These are phyloP conservation scores for Bradynema listronoti DNA, from an alignment of 1,140 invertebrate genomes.

Conservation along the genomic window DNA sequence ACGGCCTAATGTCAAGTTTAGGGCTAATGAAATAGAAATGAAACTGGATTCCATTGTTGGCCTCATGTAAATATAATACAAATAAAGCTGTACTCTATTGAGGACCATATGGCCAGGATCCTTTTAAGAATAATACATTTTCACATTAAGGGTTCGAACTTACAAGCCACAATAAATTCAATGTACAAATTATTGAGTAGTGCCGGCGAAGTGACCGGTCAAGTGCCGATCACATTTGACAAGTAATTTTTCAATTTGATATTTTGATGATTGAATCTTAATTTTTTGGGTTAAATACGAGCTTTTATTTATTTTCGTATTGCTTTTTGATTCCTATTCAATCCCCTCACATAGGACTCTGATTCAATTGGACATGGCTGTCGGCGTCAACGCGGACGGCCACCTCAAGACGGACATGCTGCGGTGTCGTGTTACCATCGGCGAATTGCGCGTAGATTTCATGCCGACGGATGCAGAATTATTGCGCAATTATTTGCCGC, in stretches of 20 bases:
- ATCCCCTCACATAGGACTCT: too few species aligned
- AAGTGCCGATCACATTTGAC: conserved; percentile 53
- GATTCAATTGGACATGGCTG: too few species aligned
- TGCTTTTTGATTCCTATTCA: conserved; percentile 4
- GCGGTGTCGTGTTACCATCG: conserved; percentile 40
- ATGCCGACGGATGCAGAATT: conserved; percentile 37
- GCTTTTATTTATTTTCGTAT: conserved; percentile 11
- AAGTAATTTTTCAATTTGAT: conserved; percentile 30
- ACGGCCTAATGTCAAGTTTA: too few species aligned
- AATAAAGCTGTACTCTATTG: too few species aligned
- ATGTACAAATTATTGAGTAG: conserved; percentile 34
- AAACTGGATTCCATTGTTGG: too few species aligned
- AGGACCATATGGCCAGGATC: too few species aligned
- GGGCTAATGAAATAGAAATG: too few species aligned
- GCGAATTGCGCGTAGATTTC: conserved; percentile 45
- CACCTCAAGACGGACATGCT: conserved; percentile 51
- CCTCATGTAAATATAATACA: too few species aligned
- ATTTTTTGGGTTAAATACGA: too few species aligned
- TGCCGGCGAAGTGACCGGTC: conserved; percentile 41
- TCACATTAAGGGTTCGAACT: conserved; percentile 39
- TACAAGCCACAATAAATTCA: conserved; percentile 41
- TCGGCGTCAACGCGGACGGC: conserved; percentile 43
- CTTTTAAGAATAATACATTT: conserved; percentile 11
- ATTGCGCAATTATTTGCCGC: conserved; percentile 46
- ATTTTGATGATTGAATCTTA: conserved; percentile 17